Evolutionary conservation across 2,888 invertebrate genomes (phyloP), one percentile per base, ranked within the genome.

Genomic region (Phortica okadai): DNA sequence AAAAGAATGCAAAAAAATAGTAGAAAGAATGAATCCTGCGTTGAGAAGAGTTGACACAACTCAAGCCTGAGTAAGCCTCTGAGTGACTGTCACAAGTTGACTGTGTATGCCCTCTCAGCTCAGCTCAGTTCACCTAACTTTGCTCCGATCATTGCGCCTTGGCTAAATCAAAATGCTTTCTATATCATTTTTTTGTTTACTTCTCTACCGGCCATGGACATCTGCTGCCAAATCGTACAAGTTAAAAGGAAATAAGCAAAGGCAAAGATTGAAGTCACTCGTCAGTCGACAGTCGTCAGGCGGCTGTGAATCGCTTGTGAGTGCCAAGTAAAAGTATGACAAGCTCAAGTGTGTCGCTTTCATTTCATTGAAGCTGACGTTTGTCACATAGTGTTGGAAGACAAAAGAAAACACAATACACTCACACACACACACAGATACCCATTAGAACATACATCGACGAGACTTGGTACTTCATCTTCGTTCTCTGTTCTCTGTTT

Each of bases 291-390:
- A 33, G 33, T 33, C 33, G 33, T 4, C 33, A 5, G 33, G 1
- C 33, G 33, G 33, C 14, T 50, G 50, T 50, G 50, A 11, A 50
- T 50, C 14, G 50, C 50, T 50, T 11, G 7, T 16, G 25, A 62
- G 62, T 62, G 62, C 62, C 62, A 21, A 62, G 62, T 10, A 62
- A 62, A 74, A 62, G 62, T 82, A 85, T 84, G 87, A 88, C 85
- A 86, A 88, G 88, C 88, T 88, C 88, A 88, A 85, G 85, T 85
- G 88, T 87, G 88, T 76, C 84, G 69, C 75, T 66, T 70, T 56
- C 56, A 41, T 54, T 56, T 33, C 70, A 41, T 66, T 66, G 54
- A 33, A 16, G 54, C 56, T 56, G 58, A 78, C 80, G 56, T 77
- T 50, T 74, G 80, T 76, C 79, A 64, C 45, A 14, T 74, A 67